Base-by-base conservation (phyloP, 2,113 vertebrate species). In the Sprattus sprattus region DNA sequence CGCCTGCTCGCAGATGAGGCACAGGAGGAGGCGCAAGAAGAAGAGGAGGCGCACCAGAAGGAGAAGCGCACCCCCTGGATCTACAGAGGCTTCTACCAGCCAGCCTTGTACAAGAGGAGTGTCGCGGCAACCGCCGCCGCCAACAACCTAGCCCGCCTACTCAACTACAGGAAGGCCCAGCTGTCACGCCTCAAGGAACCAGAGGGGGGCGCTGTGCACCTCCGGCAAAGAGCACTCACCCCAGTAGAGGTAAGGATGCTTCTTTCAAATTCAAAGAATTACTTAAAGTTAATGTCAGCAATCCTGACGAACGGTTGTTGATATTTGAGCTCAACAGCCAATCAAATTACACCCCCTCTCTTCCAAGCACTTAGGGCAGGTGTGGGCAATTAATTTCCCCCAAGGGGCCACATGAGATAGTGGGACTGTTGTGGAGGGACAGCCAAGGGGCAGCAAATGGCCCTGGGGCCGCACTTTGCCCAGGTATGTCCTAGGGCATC, bases 101-200 rank as follows among this genome's bases (percentile, higher is more conserved):
- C 96, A 25, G 91, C 95, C 50, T 96, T 95, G 95, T 97, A 92
- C 93, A 96, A 96, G 88, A 95, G 3, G 45, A 94, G 91, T 44
- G 18, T 90, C 45, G 92, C 92, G 1, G 86, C 85, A 60, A 85
- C 85, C 0, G 49, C 67, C 9, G 67, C 25, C 28, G 28, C 71
- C 71, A 96, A 96, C 3, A 92, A 97, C 60, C 93, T 98, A 0
- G 95, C 96, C 83, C 94, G 96, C 2, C 91, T 97, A 16, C 93
- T 98, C 45, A 96, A 95, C 89, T 96, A 96, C 91, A 96, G 96
- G 91, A 97, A 97, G 86, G 95, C 95, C 0, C 96, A 96, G 46
- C 93, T 96, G 85, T 93, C 95, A 86, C 88, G 95, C 45, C 93
- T 95, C 0, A 92, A 91, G 83, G 93, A 92, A 5, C 20, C 89